A percentile compares a stretch with the other conserved stretches of the same genome.
phyloP scores from a whole-genome alignment of 2,113 vertebrate genomes.

The Rattus rattus region DNA sequence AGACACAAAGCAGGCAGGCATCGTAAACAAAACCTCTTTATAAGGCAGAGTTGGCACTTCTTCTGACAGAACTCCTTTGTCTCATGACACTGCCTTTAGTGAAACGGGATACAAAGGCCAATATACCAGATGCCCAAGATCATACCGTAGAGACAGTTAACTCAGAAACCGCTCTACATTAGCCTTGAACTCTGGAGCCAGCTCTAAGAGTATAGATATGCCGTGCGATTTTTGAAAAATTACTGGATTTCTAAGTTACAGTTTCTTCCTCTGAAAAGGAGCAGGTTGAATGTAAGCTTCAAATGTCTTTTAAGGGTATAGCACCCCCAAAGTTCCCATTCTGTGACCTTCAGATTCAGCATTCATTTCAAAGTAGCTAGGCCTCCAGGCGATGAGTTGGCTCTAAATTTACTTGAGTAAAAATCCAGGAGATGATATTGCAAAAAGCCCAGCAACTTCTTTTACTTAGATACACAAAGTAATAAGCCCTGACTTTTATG shows the following conservation, averaged over 20 bases:
- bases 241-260: neutral
- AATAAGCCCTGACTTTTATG: slow-evolving; percentile 25
- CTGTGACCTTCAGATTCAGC: slow-evolving; percentile 13
- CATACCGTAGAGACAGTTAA: slow-evolving; percentile 7
- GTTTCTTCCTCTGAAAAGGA: slow-evolving; percentile 32
- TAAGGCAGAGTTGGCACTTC: slow-evolving; percentile 38
- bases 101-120: slow-evolving; percentile 35
- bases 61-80: slow-evolving; percentile 4
- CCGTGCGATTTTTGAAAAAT: neutral
- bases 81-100: slow-evolving; percentile 29
- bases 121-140: neutral
- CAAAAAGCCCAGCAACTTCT: neutral
- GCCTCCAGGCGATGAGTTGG: neutral
- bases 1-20: slow-evolving; percentile 49
- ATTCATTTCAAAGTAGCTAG: slow-evolving; percentile 10
- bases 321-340: neutral
- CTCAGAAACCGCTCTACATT: slow-evolving; percentile 17
- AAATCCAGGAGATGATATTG: neutral
- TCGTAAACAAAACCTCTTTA: slow-evolving; percentile 57
- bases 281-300: neutral
- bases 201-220: neutral
- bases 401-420: slow-evolving; percentile 29
- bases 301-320: slow-evolving; percentile 9
- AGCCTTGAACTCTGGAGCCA: slow-evolving; percentile 29
- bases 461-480: slow-evolving; percentile 26